Conservation (phyloP, 1,140 invertebrate species). For the Drosophila mojavensis region DNA sequence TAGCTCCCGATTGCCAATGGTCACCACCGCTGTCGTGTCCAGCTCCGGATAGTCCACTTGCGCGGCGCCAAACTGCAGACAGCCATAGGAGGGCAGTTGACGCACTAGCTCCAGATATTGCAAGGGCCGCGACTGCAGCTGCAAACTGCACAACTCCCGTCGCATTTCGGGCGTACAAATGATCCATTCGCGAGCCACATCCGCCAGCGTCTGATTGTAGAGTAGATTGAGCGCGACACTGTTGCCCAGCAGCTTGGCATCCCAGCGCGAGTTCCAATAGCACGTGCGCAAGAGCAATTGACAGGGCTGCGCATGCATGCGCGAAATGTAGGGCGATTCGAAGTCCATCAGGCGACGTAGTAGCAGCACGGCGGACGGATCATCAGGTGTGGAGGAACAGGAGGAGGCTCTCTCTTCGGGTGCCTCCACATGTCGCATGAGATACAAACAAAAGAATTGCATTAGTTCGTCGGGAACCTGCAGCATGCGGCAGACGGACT, state of each 20-base stretch:
- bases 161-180: conserved; percentile 88
- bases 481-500: conserved; percentile 91
- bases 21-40: conserved; percentile 88
- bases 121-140: conserved; percentile 91
- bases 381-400: conserved; percentile 15
- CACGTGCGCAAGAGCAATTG: conserved; percentile 91
- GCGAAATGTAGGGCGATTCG: conserved; percentile 97
- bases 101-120: conserved; percentile 94
- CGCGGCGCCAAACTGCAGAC: conserved; percentile 87
- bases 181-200: conserved; percentile 95
- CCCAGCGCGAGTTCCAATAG: conserved; percentile 95
- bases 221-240: conserved; percentile 93
- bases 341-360: conserved; percentile 96
- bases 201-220: conserved; percentile 93
- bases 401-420: not conserved
- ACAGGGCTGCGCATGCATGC: conserved; percentile 86
- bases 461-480: conserved; percentile 90
- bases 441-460: conserved; percentile 95
- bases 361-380: conserved; percentile 89
- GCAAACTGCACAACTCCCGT: conserved; percentile 88
- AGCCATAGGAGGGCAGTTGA: conserved; percentile 94
- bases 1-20: conserved; percentile 92
- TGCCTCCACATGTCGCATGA: conserved; percentile 91
- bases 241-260: conserved; percentile 92
- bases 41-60: conserved; percentile 89